Percentiles rank a stretch among this genome's conserved stretches.
These are phyloP conservation scores for Nerophis ophidion DNA, from an alignment of 2,113 vertebrate genomes.

Conservation along the genomic window DNA sequence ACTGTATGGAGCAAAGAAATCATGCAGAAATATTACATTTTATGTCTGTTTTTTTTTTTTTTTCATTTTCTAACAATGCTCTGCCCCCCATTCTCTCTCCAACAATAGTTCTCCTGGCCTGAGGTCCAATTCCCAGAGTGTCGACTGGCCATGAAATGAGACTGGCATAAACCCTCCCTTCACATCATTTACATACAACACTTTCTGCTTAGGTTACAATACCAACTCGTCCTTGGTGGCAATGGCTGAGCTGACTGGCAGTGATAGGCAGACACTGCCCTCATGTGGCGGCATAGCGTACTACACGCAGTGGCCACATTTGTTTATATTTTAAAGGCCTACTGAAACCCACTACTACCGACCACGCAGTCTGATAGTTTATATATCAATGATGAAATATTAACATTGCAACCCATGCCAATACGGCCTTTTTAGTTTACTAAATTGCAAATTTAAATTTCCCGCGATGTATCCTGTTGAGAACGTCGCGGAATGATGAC, in stretches of 20 bases:
- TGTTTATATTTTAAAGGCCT: too few relatives aligned
- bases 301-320: constrained; percentile 6
- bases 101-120: constrained; percentile 42
- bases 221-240: constrained; percentile 66
- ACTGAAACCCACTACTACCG: too few relatives aligned
- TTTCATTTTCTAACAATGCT: constrained; percentile 5
- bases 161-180: constrained; percentile 50
- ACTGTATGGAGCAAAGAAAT: constrained; percentile 16
- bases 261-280: constrained; percentile 47
- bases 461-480: too few relatives aligned
- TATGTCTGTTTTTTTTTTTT: constrained; percentile 39
- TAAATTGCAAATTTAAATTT: too few relatives aligned
- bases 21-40: constrained; percentile 34
- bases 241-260: constrained; percentile 15
- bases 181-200: constrained; percentile 57
- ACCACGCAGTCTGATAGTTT: too few relatives aligned
- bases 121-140: constrained; percentile 37
- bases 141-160: constrained; percentile 60
- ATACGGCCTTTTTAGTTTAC: too few relatives aligned
- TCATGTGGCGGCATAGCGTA: constrained; percentile 33
- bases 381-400: too few relatives aligned
- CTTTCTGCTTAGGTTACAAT: constrained; percentile 56
- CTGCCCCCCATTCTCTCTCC: constrained; percentile 21
- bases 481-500: too few relatives aligned
- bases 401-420: too few relatives aligned